These are phyloP conservation scores for Hephaestus fuliginosus DNA, from an alignment of 2,797 vertebrate species.

Conservation along the genomic window DNA sequence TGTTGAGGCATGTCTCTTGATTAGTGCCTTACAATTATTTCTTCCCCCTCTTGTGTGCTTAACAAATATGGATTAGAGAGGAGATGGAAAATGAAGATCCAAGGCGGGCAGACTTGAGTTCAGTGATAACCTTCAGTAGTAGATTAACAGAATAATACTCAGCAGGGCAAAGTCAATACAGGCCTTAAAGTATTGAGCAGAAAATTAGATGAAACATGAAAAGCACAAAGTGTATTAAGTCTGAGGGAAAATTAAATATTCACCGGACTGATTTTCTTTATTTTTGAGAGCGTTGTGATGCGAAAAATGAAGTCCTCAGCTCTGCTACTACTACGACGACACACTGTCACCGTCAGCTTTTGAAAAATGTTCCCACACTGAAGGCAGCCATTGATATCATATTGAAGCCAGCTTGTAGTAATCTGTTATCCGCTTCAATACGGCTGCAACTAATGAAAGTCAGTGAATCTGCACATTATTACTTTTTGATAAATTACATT, in stretches of 20 bases:
- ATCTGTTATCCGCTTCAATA: not conserved
- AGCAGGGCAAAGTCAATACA: not conserved
- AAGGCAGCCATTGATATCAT: not conserved
- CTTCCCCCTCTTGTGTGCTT: not conserved
- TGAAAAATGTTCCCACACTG: not conserved
- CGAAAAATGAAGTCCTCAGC: too few relatives aligned
- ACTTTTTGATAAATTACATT: not conserved
- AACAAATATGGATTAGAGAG: constrained; percentile 31
- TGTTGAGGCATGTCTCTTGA: constrained; percentile 29
- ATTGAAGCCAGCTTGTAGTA: not conserved
- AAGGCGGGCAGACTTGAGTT: not conserved
- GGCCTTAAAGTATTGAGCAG: not conserved
- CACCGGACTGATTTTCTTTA: not conserved
- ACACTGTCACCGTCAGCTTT: not conserved
- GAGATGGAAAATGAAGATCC: not conserved
- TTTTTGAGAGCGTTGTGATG: not conserved
- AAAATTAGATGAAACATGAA: not conserved
- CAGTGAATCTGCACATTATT: not conserved
- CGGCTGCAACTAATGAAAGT: not conserved
- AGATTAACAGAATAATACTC: constrained; percentile 9
- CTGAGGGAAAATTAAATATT: not conserved
- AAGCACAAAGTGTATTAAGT: not conserved
- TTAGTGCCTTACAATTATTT: constrained; percentile 20
- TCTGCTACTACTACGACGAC: too few relatives aligned
- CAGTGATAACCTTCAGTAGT: constrained; percentile 4